phyloP scores from a whole-genome alignment of 1,140 invertebrate species.

The Drosophila simulans region DNA sequence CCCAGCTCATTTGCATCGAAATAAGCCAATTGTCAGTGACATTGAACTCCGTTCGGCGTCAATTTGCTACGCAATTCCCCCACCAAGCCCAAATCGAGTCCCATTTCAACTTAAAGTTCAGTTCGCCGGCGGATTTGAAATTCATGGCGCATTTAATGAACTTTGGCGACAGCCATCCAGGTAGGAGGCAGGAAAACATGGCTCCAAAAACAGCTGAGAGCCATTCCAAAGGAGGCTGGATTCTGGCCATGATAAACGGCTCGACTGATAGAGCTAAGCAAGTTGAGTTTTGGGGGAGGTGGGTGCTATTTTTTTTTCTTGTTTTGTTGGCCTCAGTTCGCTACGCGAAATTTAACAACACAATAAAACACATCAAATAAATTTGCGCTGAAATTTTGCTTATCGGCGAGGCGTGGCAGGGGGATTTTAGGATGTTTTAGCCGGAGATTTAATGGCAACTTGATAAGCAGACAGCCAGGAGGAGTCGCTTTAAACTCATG shows the following conservation, averaged over 20 bases:
- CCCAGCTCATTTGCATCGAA: constrained; percentile 5
- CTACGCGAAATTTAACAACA: constrained; percentile 76
- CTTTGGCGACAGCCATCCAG: constrained; percentile 48
- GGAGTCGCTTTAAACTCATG: constrained; percentile 67
- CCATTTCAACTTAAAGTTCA: constrained; percentile 37
- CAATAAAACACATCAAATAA: constrained; percentile 81
- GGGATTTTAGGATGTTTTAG: constrained; percentile 16
- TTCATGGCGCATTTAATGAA: constrained; percentile 64
- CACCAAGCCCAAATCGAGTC: constrained; percentile 8
- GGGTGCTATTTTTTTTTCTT: constrained; percentile 1
- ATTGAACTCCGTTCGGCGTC: constrained; percentile 5
- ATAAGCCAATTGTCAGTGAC: constrained; percentile 12
- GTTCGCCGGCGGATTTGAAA: constrained; percentile 24
- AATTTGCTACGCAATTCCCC: constrained; percentile 7
- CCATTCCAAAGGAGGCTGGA: constrained; percentile 16
- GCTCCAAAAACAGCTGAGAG: constrained; percentile 42
- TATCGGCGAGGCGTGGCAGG: constrained; percentile 64
- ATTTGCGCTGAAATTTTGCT: constrained; percentile 76
- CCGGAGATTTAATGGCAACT: constrained; percentile 75
- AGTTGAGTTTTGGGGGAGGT: constrained; percentile 22
- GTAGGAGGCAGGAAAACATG: constrained; percentile 19
- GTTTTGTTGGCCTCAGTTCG: constrained; percentile 39
- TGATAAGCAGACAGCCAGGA: constrained; percentile 60
- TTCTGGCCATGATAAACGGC: constrained; percentile 67
- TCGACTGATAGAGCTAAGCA: constrained; percentile 65